Evolutionary conservation across 2,113 vertebrate genomes (phyloP), one percentile per base, ranked within the genome.

Genomic region (Lates calcarifer): DNA sequence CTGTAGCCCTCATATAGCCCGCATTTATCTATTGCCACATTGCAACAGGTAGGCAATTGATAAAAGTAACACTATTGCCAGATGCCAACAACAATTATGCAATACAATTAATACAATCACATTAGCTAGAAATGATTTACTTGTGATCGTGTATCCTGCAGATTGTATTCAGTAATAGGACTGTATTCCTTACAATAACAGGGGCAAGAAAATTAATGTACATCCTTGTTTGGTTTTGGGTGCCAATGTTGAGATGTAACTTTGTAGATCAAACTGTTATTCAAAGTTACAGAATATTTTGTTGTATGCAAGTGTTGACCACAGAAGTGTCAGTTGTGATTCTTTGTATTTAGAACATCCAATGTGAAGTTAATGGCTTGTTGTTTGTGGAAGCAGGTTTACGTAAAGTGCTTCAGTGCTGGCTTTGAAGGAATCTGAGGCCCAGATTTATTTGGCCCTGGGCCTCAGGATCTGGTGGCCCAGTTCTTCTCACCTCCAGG

Each of bases 391-490:
- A 35, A 31, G 62, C 26, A 69, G 33, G 29, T 86, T 79, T 76
- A 62, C n/a, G 35, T 67, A 2, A 87, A 79, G n/a, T 41, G 74
- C 10, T n/a, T 64, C 37, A 67, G 58, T 39, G 66, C 20, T 79
- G 43, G 49, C 72, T 57, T 29, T 29, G 26, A 80, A 69, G 5
- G 22, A 81, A 64, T 75, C 58, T 24, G 57, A 75, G 62, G 51
- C 69, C 58, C 55, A 68, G 81, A 76, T 81, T 73, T 37, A 55
- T 74, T 84, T 80, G 81, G 83, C 85, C 14, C 18, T 0, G 37
- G 47, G 61, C 70, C 39, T 87, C 56, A 15, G 69, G 73, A 81
- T 80, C 73, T 64, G 28, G 63, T 89, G 75, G 85, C 81, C 69
- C 65, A 69, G 41, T 79, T 88, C 75, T 68, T 67, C 72, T 55